phyloP scores from a whole-genome alignment of 2,113 vertebrate species.

The Enhydra lutris region DNA sequence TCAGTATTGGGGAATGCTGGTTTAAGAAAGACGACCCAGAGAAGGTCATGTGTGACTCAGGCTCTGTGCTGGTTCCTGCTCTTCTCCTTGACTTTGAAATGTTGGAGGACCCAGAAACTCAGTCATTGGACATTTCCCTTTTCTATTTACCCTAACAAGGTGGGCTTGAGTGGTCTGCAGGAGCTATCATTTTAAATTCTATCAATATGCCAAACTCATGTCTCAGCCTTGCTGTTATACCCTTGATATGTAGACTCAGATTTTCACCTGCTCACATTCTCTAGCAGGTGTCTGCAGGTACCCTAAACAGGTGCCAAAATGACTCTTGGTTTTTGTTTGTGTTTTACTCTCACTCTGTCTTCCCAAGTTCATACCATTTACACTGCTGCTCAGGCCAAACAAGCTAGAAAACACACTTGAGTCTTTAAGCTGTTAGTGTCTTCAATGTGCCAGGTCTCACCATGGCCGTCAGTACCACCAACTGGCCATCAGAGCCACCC shows the following conservation, averaged over 20 bases:
- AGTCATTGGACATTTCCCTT: neutral
- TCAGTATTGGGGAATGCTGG: fast-evolving
- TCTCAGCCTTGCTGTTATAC: neutral
- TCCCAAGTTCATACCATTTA: neutral
- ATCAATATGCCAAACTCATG: fast-evolving
- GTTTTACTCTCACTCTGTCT: neutral
- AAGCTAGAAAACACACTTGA: neutral
- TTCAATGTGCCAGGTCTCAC: neutral
- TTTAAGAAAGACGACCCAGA: neutral
- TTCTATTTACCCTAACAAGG: too few species aligned
- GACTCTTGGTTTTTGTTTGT: neutral
- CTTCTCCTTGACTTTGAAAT: neutral
- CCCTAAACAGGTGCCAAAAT: neutral
- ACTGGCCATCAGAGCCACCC: neutral
- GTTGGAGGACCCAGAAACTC: neutral
- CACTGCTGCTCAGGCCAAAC: neutral
- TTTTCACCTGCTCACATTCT: neutral
- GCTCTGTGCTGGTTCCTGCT: too few species aligned
- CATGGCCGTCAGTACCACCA: too few species aligned
- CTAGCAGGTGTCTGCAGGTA: neutral
- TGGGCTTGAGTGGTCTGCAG: neutral
- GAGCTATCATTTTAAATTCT: neutral
- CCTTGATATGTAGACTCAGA: too few species aligned
- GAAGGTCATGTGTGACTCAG: neutral
- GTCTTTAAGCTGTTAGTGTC: neutral